Evolutionary conservation across 2,888 invertebrate genomes (phyloP).

Genomic region (Exocentrus adspersus): DNA sequence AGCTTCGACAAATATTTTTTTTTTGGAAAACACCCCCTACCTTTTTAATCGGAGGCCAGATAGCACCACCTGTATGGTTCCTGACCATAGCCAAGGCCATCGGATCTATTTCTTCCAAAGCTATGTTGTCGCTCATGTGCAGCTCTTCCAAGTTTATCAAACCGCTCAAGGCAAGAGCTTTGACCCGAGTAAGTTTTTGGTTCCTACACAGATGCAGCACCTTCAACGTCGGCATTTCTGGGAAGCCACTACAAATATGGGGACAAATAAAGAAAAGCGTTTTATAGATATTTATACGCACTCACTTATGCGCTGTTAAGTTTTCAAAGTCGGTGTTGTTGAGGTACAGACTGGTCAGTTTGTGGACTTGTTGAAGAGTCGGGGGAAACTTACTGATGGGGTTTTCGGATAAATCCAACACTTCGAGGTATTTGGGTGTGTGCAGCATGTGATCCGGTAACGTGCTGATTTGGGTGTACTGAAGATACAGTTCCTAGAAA

Average conservation of each 20-base stretch:
- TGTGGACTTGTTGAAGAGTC: slow-evolving; percentile 70
- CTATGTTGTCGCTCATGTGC: slow-evolving; percentile 72
- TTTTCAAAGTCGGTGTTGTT: slow-evolving; percentile 76
- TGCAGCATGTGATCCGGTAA: slow-evolving; percentile 76
- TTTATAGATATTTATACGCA: too few relatives aligned
- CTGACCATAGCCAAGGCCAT: slow-evolving; percentile 66
- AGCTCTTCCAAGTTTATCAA: slow-evolving; percentile 69
- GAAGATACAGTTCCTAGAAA: slow-evolving; percentile 73
- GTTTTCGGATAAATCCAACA: slow-evolving; percentile 72
- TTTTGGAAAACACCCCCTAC: too few relatives aligned
- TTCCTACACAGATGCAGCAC: slow-evolving; percentile 77
- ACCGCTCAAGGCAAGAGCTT: slow-evolving; percentile 67
- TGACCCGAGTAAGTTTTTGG: slow-evolving; percentile 69
- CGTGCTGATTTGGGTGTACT: slow-evolving; percentile 71
- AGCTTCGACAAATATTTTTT: too few relatives aligned
- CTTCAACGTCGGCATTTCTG: slow-evolving; percentile 69
- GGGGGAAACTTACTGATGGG: slow-evolving; percentile 69
- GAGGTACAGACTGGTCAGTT: slow-evolving; percentile 71
- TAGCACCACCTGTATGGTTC: slow-evolving; percentile 68
- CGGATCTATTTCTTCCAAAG: slow-evolving; percentile 68
- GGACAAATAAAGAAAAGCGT: too few relatives aligned
- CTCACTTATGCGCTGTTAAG: slow-evolving; percentile 63
- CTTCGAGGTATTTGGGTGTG: slow-evolving; percentile 72
- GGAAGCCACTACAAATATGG: slow-evolving; percentile 70
- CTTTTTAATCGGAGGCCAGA: slow-evolving; percentile 74